Percentiles rank a stretch among this genome's conserved stretches.
These are phyloP conservation scores for Cheilosia scutellata DNA, from an alignment of 2,888 invertebrate genomes.

Conservation along the genomic window DNA sequence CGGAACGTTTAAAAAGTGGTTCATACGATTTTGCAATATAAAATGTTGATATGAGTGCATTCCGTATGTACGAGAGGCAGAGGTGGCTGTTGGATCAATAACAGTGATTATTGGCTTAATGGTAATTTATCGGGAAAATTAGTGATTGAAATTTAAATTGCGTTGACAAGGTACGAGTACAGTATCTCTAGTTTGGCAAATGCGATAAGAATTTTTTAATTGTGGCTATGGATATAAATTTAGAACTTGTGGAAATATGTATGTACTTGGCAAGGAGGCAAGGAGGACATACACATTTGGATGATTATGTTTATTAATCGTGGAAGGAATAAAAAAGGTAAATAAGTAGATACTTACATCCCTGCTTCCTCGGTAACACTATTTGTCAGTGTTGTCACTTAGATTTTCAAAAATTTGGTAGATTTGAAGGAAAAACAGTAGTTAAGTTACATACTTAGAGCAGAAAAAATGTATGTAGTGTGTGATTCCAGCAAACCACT, in stretches of 20 bases:
- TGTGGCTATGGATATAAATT: not conserved
- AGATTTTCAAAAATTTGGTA: too few relatives aligned
- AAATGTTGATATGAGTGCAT: slow-evolving; percentile 46
- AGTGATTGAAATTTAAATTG: slow-evolving; percentile 42
- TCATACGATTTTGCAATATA: slow-evolving; percentile 40
- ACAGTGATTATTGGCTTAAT: slow-evolving; percentile 50
- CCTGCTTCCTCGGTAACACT: too few relatives aligned
- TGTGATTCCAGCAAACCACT: too few relatives aligned
- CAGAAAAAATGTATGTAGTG: too few relatives aligned
- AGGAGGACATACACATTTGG: too few relatives aligned
- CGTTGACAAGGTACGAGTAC: slow-evolving; percentile 41
- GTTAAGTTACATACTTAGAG: too few relatives aligned
- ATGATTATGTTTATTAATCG: too few relatives aligned
- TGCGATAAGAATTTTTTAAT: not conserved
- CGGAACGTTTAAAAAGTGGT: slow-evolving; percentile 27
- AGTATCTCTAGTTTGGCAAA: not conserved
- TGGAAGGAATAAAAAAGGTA: too few relatives aligned
- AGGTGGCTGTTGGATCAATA: slow-evolving; percentile 29
- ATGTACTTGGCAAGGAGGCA: too few relatives aligned
- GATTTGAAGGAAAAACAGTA: too few relatives aligned
- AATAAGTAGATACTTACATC: too few relatives aligned
- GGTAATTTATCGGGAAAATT: slow-evolving; percentile 49
- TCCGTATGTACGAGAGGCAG: not conserved
- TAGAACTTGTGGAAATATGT: not conserved
- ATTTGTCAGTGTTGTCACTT: too few relatives aligned